These are phyloP conservation scores for Patagioenas fasciata DNA, from an alignment of 2,113 vertebrate species.

Conservation along the genomic window DNA sequence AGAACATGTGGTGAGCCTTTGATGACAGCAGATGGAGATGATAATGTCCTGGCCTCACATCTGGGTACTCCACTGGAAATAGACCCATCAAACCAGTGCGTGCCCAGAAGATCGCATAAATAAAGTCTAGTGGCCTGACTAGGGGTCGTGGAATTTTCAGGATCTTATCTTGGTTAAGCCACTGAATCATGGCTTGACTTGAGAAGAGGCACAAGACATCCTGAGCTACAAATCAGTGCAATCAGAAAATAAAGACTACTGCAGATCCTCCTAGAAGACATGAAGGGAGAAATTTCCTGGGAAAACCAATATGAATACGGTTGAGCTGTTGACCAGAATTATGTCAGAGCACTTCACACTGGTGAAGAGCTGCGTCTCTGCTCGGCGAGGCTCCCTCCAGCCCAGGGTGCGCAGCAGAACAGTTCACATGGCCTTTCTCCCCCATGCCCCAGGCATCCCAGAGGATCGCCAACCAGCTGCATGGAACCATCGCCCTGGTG, in stretches of 20 bases:
- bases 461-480: conserved; percentile 78
- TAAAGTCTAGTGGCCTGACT: neutral
- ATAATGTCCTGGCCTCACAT: neutral
- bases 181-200: neutral
- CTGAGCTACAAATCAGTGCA: neutral
- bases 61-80: neutral
- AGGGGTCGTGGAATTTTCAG: neutral
- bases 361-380: neutral
- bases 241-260: neutral
- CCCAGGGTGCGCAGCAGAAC: accelerated
- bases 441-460: conserved; percentile 66
- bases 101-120: neutral
- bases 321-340: neutral
- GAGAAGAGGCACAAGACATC: neutral
- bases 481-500: conserved; percentile 76
- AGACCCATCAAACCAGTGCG: neutral
- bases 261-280: neutral
- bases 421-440: neutral
- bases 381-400: neutral
- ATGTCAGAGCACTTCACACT: neutral
- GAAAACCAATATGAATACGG: neutral
- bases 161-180: neutral
- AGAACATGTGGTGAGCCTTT: conserved; percentile 4
- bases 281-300: neutral
- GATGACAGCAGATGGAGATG: conserved; percentile 1